Base-by-base conservation (phyloP, 1,140 invertebrate genomes). In the Leptopilina boulardi region DNA sequence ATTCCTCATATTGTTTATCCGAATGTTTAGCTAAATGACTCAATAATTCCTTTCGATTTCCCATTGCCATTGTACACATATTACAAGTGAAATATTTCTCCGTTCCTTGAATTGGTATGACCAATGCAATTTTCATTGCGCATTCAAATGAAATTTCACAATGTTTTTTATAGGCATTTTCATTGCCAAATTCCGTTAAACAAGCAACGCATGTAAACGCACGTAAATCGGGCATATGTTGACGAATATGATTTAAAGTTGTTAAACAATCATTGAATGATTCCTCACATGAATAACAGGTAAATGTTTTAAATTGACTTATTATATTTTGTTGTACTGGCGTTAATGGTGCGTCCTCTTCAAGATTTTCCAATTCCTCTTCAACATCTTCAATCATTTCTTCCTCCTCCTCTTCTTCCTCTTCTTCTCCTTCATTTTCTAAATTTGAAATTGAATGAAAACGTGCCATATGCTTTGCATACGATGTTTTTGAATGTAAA, bases 21-120 rank as follows among this genome's bases (percentile, higher is more conserved):
- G 87, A 85, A 71, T 91, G 90, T 34, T 83, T 80, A 0, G 88
- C 82, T 10, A 91, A 79, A 19, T 91, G 90, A 4, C 51, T 81
- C 0, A 91, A 74, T 5, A 91, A 54, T 19, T 91, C 88, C 15
- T 88, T 86, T 1, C 90, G 77, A n/a, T 87, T 86, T 0, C 74
- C 21, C 82, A 91, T 77, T 0, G 90, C n/a, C n/a, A 79, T 30
- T 85, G 79, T 38, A 90, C 90, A 91, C 90, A 91, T 91, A 71
- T 91, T 91, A 18, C 90, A 91, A 0, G 89, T 91, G 74, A 91
- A 91, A 34, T 91, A 91, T 23, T 88, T 89, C 26, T 91, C 89
- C 0, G 79, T 81, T 0, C 90, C 90, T 0, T 85, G 82, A 54
- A 88, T 89, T 0, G 90, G 90, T 0, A 89, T 71, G 0, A 91